A percentile compares a stretch with the other conserved stretches of the same genome.
These are phyloP conservation scores for Leucoma salicis DNA, from an alignment of 2,888 invertebrate genomes.

Conservation along the genomic window DNA sequence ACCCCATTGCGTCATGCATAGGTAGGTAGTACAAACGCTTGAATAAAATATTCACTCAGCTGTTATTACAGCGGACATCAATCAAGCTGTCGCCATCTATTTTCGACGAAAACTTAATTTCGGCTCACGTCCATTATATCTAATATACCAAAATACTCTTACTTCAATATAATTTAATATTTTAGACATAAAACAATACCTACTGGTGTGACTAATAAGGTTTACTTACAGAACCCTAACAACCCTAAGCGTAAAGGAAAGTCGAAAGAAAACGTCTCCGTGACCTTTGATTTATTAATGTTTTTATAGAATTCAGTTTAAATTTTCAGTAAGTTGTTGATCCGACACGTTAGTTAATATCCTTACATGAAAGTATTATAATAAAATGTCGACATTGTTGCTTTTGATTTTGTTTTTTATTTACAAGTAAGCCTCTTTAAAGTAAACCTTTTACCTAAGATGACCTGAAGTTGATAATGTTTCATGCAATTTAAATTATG, in stretches of 20 bases:
- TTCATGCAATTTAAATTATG: no score
- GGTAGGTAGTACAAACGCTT: constrained; percentile 44
- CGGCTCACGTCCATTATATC: constrained; percentile 48
- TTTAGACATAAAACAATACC: constrained; percentile 32
- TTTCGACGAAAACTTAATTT: constrained; percentile 70
- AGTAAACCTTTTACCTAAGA: no score
- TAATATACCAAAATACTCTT: no score
- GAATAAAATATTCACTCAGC: constrained; percentile 71
- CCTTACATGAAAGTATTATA: neutral
- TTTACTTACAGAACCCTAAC: constrained; percentile 16
- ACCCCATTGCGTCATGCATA: constrained; percentile 64
- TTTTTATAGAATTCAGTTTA: constrained; percentile 6
- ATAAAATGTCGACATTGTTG: neutral
- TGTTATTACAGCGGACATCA: constrained; percentile 69
- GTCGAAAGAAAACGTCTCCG: constrained; percentile 8
- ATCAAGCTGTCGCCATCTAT: constrained; percentile 69
- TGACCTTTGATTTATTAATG: constrained; percentile 9
- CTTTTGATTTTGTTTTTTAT: neutral
- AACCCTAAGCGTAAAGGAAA: constrained; percentile 15
- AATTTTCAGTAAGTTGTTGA: constrained; percentile 7
- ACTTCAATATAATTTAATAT: constrained; percentile 34
- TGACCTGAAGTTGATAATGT: no score
- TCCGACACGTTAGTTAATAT: neutral
- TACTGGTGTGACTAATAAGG: constrained; percentile 24
- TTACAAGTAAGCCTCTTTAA: no score